Evolutionary conservation across 1,140 invertebrate genomes (phyloP), one percentile per base, ranked within the genome.

Genomic region (Rhynchophorus ferrugineus): DNA sequence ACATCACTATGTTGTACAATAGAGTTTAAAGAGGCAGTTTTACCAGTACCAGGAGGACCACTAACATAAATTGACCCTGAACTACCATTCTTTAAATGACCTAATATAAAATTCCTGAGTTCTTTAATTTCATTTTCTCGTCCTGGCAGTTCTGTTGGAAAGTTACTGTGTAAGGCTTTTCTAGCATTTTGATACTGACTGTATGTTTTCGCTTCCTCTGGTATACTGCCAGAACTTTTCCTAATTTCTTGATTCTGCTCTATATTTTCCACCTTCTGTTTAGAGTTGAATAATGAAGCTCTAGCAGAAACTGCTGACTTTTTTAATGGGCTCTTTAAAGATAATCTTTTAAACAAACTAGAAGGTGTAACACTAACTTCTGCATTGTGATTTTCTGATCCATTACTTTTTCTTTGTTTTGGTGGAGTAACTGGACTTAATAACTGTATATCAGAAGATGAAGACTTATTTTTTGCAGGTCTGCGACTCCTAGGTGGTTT

Each of bases 21-120:
- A 39, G 85, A 76, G 3, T 81, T 82, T 13, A 97, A 71, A 56
- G 84, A 84, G 1, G 91, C 91, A 0, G 94, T 96, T 78, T 97
- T 97, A 1, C 95, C 95, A 13, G 95, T 98, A 9, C 95, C 95
- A 2, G 93, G 95, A 20, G 91, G 88, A 7, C 95, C 95, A 42
- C 92, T 95, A 21, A 98, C 81, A 68, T 98, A 98, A 9, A 98
- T 64, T 21, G 89, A 90, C 8, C 84, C 85, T 0, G 91, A 85
- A 33, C 73, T 75, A 56, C 81, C 71, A 0, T 77, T 75, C 0
- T 79, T 64, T 14, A 95, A 61, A 66, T 87, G 82, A 9, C 75
- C 66, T 17, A 66, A 67, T 14, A 98, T 73, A 70, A 91, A 92
- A 0, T 73, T 66, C 11, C 76, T 72, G 3, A 98, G 71, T 55